Evolutionary conservation across 2,888 invertebrate species (phyloP).

Genomic region (Sinotaia quadrata): DNA sequence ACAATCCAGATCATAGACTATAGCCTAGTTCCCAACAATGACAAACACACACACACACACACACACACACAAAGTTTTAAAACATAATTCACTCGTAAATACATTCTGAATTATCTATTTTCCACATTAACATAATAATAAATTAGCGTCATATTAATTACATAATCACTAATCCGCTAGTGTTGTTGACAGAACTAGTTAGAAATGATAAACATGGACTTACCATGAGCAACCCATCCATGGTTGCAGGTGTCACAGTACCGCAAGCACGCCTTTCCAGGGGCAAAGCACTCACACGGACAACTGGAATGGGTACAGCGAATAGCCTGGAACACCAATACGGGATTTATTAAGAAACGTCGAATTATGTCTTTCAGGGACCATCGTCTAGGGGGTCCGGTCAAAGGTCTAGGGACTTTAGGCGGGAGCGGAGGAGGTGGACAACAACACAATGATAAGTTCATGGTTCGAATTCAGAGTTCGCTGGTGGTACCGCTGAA

Average conservation of each 20-base stretch:
- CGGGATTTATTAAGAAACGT: conserved; percentile 35
- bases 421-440: conserved; percentile 17
- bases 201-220: conserved; percentile 67
- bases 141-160: too few relatives aligned
- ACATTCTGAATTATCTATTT: too few relatives aligned
- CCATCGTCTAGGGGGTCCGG: conserved; percentile 23
- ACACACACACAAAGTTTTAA: too few relatives aligned
- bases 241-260: conserved; percentile 82
- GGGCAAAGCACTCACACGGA: conserved; percentile 81
- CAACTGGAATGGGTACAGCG: conserved; percentile 80
- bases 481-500: too few relatives aligned
- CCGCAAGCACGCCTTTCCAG: conserved; percentile 79
- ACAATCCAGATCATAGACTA: too few relatives aligned
- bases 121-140: too few relatives aligned
- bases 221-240: conserved; percentile 84
- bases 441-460: conserved; percentile 21
- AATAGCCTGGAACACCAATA: conserved; percentile 68
- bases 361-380: conserved; percentile 34
- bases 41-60: too few relatives aligned
- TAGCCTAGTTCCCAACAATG: too few relatives aligned
- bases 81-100: too few relatives aligned
- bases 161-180: too few relatives aligned
- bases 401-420: conserved; percentile 22
- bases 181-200: too few relatives aligned
- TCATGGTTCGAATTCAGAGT: conserved; percentile 12